phyloP scores from a whole-genome alignment of 2,888 invertebrate genomes.

The Antheraea yamamai region DNA sequence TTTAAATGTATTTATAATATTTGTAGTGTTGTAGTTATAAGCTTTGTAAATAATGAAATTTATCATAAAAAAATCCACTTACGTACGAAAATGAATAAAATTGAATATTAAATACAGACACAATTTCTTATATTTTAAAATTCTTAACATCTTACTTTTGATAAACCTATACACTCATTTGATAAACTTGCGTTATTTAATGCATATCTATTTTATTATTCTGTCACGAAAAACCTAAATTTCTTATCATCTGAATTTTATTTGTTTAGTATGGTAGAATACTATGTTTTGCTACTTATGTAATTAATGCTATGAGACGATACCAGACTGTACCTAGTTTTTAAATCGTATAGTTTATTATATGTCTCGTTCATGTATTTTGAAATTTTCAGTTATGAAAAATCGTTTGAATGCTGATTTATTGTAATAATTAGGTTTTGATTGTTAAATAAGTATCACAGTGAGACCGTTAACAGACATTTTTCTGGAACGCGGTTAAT shows the following conservation, averaged over 20 bases:
- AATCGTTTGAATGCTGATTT: background rate
- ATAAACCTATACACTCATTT: no score
- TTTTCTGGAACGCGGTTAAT: background rate
- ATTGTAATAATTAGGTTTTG: no score
- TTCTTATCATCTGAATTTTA: background rate
- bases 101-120: no score
- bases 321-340: background rate
- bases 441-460: no score
- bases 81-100: background rate
- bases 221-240: slow-evolving; percentile 1
- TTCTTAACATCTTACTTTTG: background rate
- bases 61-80: background rate
- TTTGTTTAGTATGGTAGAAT: background rate
- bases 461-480: no score
- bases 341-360: background rate
- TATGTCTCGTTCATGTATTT: no score
- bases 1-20: background rate
- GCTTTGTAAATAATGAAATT: background rate
- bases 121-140: background rate
- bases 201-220: background rate
- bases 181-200: background rate
- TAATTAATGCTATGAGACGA: background rate
- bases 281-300: background rate
- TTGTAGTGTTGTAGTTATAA: background rate
- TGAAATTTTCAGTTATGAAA: background rate